These are phyloP conservation scores for Cynopterus sphinx DNA, from an alignment of 2,797 vertebrate genomes.

Conservation along the genomic window DNA sequence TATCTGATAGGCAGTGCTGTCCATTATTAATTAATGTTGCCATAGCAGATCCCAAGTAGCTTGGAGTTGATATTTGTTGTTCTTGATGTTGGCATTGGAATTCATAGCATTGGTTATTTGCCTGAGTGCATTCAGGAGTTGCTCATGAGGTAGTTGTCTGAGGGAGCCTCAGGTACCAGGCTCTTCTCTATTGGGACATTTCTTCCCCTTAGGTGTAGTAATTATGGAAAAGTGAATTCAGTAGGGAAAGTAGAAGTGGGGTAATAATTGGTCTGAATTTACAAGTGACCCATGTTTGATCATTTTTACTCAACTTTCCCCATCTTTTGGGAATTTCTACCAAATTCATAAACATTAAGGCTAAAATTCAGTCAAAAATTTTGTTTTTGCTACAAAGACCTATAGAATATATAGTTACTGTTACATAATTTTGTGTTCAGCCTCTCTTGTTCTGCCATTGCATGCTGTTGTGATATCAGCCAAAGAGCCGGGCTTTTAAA, in stretches of 20 bases:
- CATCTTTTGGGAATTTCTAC: constrained; percentile 20
- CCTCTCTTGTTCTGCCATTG: constrained; percentile 15
- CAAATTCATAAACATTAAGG: accelerated
- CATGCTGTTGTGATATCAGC: background rate
- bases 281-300: too few species aligned
- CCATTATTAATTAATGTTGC: background rate
- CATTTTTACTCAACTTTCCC: background rate
- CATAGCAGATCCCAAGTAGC: constrained; percentile 47
- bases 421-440: background rate
- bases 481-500: background rate
- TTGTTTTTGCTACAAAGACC: background rate
- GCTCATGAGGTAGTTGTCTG: background rate
- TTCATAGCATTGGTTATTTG: constrained; percentile 60
- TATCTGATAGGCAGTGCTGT: background rate
- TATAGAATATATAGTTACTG: accelerated
- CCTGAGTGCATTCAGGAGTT: constrained; percentile 46
- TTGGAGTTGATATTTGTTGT: constrained; percentile 52
- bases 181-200: too few species aligned
- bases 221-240: background rate
- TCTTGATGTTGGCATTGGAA: constrained; percentile 76
- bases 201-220: background rate
- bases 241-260: background rate
- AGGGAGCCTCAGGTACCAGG: background rate
- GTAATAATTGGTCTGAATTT: background rate
- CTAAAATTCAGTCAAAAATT: background rate